Evolutionary conservation across 2,797 vertebrate genomes (phyloP).

Genomic region (Muscicapa striata): DNA sequence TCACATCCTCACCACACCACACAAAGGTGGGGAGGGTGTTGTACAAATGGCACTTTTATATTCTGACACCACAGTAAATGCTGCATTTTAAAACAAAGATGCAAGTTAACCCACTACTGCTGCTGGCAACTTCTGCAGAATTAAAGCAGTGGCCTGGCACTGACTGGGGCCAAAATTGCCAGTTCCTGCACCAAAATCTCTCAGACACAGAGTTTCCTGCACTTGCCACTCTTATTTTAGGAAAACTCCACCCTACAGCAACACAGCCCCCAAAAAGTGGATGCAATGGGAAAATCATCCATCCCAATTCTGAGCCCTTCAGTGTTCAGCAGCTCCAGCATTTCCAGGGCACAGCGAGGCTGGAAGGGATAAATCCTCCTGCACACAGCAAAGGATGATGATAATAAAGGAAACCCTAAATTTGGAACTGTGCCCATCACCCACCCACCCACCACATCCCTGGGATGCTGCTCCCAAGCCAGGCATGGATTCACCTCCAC

Average conservation of each 20-base stretch:
- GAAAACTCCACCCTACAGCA: background rate
- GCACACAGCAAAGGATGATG: background rate
- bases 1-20: rapidly evolving
- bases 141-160: rapidly evolving
- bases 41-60: background rate
- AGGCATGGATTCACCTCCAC: background rate
- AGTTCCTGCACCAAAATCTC: background rate
- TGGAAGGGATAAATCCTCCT: background rate
- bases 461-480: background rate
- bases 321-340: background rate
- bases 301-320: background rate
- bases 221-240: background rate
- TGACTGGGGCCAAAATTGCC: background rate
- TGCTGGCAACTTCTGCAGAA: background rate
- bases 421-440: rapidly evolving
- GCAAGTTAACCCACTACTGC: background rate
- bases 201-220: background rate
- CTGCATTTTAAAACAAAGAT: background rate
- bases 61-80: background rate
- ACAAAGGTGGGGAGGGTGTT: background rate
- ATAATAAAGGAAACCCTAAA: background rate
- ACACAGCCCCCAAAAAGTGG: rapidly evolving
- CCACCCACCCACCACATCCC: background rate
- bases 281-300: background rate
- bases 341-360: rapidly evolving